Evolutionary conservation across 2,113 vertebrate genomes (phyloP), one percentile per base, ranked within the genome.

Genomic region (Pristiophorus japonicus): DNA sequence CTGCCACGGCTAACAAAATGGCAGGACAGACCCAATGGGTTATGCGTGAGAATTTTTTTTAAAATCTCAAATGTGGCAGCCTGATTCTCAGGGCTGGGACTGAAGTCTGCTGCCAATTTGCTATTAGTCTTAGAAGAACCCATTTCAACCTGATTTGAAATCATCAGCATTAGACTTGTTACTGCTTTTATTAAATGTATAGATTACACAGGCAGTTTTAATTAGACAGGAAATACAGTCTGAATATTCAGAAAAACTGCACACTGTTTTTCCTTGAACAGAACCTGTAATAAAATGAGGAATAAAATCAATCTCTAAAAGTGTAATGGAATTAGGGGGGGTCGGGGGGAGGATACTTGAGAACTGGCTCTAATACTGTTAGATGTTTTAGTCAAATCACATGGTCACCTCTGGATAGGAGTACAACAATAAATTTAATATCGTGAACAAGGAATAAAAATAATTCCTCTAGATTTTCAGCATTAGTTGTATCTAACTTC

Each of bases 191-290:
- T 94, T 94, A 70, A 94, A 94, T 27, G 47, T 70, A 94, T 47
- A 51, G 93, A 94, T 94, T 94, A 94, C 93, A 94, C 65, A 94
- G 65, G 93, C 42, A 94, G 27, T 34, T 70, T 70, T 94, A 94
- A 94, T 94, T 94, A 70, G 65, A 94, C 66, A 66, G 65, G 66
- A 70, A 94, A 51, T 94, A 94, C 27, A 94, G 66, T 70, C 93
- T 70, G 65, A 94, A 47, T 67, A 94, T 70, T 67, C 93, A 70
- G 42, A 70, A 94, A 94, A 70, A 70, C 93, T 70, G 70, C 65
- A 94, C 65, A 94, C 65, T 51, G 93, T 42, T 70, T 27, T 94
- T 94, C 93, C 66, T 94, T 70, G 65, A 94, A 94, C 93, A 94
- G 93, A 94, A 94, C 93, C 93, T 94, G 27, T 24, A 59, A 90